A percentile compares a stretch with the other conserved stretches of the same genome.
phyloP scores from a whole-genome alignment of 2,888 invertebrate species.

The Xanthia icteritia region DNA sequence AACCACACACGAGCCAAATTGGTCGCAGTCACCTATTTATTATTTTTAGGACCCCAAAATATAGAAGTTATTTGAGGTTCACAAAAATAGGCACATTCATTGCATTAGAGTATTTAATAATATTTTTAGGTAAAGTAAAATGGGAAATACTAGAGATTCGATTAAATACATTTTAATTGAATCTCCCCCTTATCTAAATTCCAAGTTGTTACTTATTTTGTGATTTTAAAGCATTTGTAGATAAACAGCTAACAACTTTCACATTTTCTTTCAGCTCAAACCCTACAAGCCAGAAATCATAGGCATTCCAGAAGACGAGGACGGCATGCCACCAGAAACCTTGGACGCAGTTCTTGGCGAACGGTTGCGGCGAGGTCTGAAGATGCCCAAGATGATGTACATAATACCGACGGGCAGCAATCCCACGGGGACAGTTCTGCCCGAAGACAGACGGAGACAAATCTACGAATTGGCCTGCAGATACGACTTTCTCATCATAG shows the following conservation, averaged over 20 bases:
- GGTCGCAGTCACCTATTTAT: too few relatives aligned
- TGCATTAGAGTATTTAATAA: background rate
- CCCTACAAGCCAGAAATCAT: slow-evolving; percentile 92
- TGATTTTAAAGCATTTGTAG: too few relatives aligned
- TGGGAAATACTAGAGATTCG: background rate
- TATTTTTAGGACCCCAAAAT: background rate
- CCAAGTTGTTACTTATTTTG: background rate
- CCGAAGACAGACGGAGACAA: slow-evolving; percentile 91
- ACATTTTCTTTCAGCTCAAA: slow-evolving; percentile 90
- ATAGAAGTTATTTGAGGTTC: too few relatives aligned
- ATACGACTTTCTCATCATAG: slow-evolving; percentile 94
- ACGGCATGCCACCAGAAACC: slow-evolving; percentile 92
- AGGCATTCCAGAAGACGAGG: slow-evolving; percentile 92
- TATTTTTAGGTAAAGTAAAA: background rate
- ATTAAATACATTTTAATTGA: too few relatives aligned
- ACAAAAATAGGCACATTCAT: background rate
- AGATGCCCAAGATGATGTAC: slow-evolving; percentile 94
- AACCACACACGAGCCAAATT: too few relatives aligned
- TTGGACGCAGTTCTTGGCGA: slow-evolving; percentile 90
- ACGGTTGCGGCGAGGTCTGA: slow-evolving; percentile 81
- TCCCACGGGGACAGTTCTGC: slow-evolving; percentile 93
- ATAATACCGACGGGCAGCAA: slow-evolving; percentile 94
- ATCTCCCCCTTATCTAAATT: background rate
- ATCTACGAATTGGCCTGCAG: slow-evolving; percentile 94
- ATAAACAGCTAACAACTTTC: background rate